Evolutionary conservation across 2,113 vertebrate species (phyloP).

Genomic region (Sigmodon hispidus): DNA sequence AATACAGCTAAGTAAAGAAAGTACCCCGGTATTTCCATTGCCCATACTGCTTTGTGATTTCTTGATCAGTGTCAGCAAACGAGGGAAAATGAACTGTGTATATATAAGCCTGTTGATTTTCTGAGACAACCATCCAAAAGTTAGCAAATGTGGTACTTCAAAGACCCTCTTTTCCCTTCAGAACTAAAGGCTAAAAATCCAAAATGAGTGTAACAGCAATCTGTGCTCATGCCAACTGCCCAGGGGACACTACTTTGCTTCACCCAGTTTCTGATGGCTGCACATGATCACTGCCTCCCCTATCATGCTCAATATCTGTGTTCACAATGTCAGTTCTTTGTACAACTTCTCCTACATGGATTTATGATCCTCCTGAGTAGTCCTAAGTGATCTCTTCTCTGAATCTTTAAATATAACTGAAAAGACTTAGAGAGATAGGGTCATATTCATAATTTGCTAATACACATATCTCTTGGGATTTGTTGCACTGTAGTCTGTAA

Average conservation of each 20-base stretch:
- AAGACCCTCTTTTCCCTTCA: background rate
- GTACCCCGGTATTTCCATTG: background rate
- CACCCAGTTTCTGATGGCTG: background rate
- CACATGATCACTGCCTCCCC: fast-evolving
- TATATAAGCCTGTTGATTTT: background rate
- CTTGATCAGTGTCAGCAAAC: background rate
- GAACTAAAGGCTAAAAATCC: background rate
- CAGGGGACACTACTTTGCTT: background rate
- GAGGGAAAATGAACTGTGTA: background rate
- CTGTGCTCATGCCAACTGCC: background rate
- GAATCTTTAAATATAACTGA: background rate
- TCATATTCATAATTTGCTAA: background rate
- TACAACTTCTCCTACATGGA: background rate
- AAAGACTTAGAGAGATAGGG: background rate
- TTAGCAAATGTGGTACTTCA: background rate
- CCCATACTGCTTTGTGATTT: background rate
- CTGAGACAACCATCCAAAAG: background rate
- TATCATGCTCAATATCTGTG: fast-evolving
- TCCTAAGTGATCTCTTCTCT: background rate
- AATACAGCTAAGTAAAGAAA: background rate
- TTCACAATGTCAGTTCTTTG: background rate
- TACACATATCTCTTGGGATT: background rate
- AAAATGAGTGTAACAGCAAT: background rate
- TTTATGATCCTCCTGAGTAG: background rate
- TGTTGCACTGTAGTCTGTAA: background rate